Evolutionary conservation across 92 coral and sea anemone species (phyloP).

Genomic region (Parazoanthus atlanticus): DNA sequence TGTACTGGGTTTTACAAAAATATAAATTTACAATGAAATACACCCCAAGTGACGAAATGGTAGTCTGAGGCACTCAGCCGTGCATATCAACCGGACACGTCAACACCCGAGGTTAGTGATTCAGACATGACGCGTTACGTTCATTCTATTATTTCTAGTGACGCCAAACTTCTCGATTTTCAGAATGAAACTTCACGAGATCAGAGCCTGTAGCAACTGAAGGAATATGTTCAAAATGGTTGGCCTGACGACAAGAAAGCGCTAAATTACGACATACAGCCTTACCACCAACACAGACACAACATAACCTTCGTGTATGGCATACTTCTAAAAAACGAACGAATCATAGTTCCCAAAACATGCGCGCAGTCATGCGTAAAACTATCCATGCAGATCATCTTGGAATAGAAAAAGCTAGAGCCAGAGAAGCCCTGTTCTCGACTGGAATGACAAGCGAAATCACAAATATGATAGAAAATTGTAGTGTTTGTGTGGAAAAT

Average conservation of each 20-base stretch:
- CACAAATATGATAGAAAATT: constrained; percentile 28
- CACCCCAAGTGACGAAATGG: too few relatives aligned
- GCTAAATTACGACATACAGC: constrained; percentile 16
- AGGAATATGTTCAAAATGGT: constrained; percentile 5
- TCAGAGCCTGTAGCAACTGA: constrained; percentile 13
- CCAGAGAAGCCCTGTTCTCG: constrained; percentile 42
- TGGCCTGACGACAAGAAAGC: constrained; percentile 40
- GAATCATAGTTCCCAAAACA: constrained; percentile 25
- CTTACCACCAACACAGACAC: background rate
- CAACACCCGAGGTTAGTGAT: constrained; percentile 14
- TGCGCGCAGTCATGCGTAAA: background rate
- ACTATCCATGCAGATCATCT: constrained; percentile 49
- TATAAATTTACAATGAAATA: too few relatives aligned
- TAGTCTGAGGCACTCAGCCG: background rate
- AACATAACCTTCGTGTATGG: background rate
- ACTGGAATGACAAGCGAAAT: constrained; percentile 42
- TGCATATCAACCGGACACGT: background rate
- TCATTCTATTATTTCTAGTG: constrained; percentile 34
- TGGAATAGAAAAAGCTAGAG: constrained; percentile 40
- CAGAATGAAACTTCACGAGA: constrained; percentile 40
- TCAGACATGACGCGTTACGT: constrained; percentile 22
- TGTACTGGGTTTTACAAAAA: constrained; percentile 19
- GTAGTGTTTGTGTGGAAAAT: constrained; percentile 35
- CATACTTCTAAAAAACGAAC: constrained; percentile 30
- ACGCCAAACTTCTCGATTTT: constrained; percentile 37